phyloP scores from a whole-genome alignment of 2,113 vertebrate genomes.

The Bubo scandiacus region DNA sequence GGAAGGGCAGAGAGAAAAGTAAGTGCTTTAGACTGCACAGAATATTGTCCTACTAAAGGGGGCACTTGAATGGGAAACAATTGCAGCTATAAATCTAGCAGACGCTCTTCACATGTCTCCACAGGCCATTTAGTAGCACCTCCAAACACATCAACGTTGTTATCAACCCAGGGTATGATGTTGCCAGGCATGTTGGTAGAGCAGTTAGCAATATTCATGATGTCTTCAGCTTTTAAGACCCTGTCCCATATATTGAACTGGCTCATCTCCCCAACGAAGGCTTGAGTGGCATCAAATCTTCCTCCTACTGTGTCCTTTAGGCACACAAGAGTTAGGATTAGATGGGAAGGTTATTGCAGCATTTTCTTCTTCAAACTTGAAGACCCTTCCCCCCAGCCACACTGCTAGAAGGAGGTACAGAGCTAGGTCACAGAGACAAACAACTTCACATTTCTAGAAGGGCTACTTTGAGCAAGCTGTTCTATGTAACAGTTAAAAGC shows the following conservation, averaged over 20 bases:
- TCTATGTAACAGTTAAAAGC: not conserved
- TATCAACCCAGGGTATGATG: slow-evolving; percentile 94
- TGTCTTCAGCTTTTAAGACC: slow-evolving; percentile 89
- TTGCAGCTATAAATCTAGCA: slow-evolving; percentile 87
- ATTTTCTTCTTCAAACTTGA: not conserved
- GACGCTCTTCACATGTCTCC: slow-evolving; percentile 93
- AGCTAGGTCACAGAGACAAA: not conserved
- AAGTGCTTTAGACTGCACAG: slow-evolving; percentile 47
- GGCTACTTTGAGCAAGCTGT: not conserved
- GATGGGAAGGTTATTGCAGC: not conserved
- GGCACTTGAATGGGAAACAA: slow-evolving; percentile 32
- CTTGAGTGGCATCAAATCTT: slow-evolving; percentile 96
- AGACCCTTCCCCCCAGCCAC: not conserved
- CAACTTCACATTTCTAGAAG: not conserved
- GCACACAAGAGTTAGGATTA: slow-evolving; percentile 20
- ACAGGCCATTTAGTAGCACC: slow-evolving; percentile 91
- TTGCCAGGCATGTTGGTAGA: slow-evolving; percentile 97
- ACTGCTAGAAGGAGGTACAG: not conserved
- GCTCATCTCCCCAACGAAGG: slow-evolving; percentile 96
- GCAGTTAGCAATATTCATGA: slow-evolving; percentile 93
- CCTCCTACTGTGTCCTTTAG: slow-evolving; percentile 92
- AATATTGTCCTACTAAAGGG: slow-evolving; percentile 58
- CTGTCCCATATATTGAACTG: slow-evolving; percentile 99
- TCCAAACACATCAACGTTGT: slow-evolving; percentile 92
- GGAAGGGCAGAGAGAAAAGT: slow-evolving; percentile 11